A percentile compares a stretch with the other conserved stretches of the same genome.
Conservation (phyloP, 2,888 invertebrate species). For the Drosophila infuscata region DNA sequence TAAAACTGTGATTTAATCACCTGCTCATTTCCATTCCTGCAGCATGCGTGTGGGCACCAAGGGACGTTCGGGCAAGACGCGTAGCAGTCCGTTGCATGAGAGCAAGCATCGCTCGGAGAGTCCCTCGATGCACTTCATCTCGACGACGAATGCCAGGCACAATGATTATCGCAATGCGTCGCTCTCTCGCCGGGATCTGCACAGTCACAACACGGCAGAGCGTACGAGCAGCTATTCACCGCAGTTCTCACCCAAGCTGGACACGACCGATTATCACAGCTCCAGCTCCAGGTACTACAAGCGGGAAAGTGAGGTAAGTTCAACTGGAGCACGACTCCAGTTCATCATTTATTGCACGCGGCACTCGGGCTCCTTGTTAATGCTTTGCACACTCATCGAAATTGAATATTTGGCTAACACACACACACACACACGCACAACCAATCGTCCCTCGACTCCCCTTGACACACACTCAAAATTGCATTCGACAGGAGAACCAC, state of each 20-base stretch:
- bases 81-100: slow-evolving; percentile 87
- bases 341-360: slow-evolving; percentile 40
- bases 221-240: slow-evolving; percentile 84
- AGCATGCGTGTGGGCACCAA: slow-evolving; percentile 92
- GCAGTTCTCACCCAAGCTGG: slow-evolving; percentile 84
- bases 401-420: slow-evolving; percentile 67
- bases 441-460: slow-evolving; percentile 20
- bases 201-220: slow-evolving; percentile 72
- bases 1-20: neutral
- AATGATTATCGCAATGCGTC: slow-evolving; percentile 83
- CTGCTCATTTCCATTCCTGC: fast-evolving
- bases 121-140: slow-evolving; percentile 85
- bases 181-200: slow-evolving; percentile 74
- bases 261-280: slow-evolving; percentile 82
- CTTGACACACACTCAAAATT: slow-evolving; percentile 65
- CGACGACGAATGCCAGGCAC: slow-evolving; percentile 82
- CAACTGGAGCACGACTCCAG: neutral
- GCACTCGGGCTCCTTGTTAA: slow-evolving; percentile 48
- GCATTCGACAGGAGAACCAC: slow-evolving; percentile 80
- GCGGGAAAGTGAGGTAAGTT: slow-evolving; percentile 84
- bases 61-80: slow-evolving; percentile 86
- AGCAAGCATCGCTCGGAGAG: slow-evolving; percentile 85
- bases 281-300: slow-evolving; percentile 84
- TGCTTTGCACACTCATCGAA: slow-evolving; percentile 56
- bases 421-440: slow-evolving; percentile 29